Percentiles rank a stretch among this genome's conserved stretches.
Conservation (phyloP, 2,888 invertebrate species). For the Pseudococcus viburni region DNA sequence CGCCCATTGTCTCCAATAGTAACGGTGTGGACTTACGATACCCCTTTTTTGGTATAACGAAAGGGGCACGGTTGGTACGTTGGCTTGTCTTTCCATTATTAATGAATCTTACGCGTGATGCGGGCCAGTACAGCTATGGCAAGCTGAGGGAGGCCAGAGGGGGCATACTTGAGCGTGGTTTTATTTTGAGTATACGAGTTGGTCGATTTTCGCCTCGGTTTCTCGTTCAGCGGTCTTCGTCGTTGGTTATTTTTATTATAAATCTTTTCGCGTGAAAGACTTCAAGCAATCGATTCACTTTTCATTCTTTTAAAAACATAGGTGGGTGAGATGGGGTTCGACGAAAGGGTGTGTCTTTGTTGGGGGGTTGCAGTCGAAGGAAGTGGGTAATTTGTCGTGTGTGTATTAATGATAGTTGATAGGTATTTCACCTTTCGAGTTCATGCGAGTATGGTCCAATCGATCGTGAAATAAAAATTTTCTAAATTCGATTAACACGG, state of each 20-base stretch:
- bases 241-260: conserved; percentile 39
- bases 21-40: conserved; percentile 61
- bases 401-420: background rate
- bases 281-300: conserved; percentile 30
- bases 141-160: background rate
- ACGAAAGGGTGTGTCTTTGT: conserved; percentile 29
- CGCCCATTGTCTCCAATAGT: conserved; percentile 67
- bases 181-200: conserved; percentile 45
- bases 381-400: conserved; percentile 18
- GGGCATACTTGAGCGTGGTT: conserved; percentile 24
- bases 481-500: background rate
- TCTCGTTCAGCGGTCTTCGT: background rate
- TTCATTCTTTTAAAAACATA: conserved; percentile 41
- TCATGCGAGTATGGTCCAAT: background rate
- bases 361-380: background rate
- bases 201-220: conserved; percentile 40
- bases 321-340: background rate
- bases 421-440: background rate
- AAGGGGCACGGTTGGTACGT: conserved; percentile 32
- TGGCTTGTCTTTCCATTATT: conserved; percentile 56
- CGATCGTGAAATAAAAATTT: background rate
- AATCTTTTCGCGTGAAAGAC: conserved; percentile 53
- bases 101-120: conserved; percentile 57
- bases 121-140: background rate
- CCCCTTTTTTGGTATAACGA: conserved; percentile 32